A percentile compares a stretch with the other conserved stretches of the same genome.
These are phyloP conservation scores for Rotaria socialis DNA, from an alignment of 2,888 invertebrate genomes.

Conservation along the genomic window DNA sequence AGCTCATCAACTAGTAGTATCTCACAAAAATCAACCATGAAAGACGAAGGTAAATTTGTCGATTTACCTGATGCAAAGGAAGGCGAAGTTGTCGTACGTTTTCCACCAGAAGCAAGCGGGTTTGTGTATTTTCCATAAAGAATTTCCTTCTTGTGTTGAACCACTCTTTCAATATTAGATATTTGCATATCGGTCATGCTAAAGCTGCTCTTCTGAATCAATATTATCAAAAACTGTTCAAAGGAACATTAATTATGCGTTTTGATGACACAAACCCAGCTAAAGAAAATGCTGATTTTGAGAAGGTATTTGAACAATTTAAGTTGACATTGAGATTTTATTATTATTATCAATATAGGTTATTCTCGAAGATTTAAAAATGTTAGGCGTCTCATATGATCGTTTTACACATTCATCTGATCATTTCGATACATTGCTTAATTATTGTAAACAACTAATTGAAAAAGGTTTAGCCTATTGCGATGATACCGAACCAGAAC, in stretches of 20 bases:
- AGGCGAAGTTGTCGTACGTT: conserved; percentile 93
- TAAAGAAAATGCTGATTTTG: conserved; percentile 92
- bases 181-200: conserved; percentile 94
- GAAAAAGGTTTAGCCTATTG: conserved; percentile 86
- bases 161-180: conserved; percentile 61
- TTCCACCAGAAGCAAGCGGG: conserved; percentile 99
- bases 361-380: conserved; percentile 83
- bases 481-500: conserved; percentile 87
- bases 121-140: conserved; percentile 56
- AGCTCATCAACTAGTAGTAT: not conserved
- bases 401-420: conserved; percentile 89
- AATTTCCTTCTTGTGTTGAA: too few relatives aligned
- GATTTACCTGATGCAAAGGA: conserved; percentile 91
- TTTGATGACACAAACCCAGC: conserved; percentile 99
- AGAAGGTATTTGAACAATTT: conserved; percentile 67
- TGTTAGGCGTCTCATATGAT: conserved; percentile 87
- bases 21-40: not conserved
- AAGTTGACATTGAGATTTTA: too few relatives aligned
- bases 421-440: conserved; percentile 85
- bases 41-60: conserved; percentile 85
- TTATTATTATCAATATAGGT: conserved; percentile 57
- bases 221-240: conserved; percentile 75
- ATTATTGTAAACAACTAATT: conserved; percentile 79
- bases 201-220: conserved; percentile 97
- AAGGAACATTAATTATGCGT: conserved; percentile 91